phyloP scores from a whole-genome alignment of 1,140 invertebrate genomes.

The Danaus melanippus region DNA sequence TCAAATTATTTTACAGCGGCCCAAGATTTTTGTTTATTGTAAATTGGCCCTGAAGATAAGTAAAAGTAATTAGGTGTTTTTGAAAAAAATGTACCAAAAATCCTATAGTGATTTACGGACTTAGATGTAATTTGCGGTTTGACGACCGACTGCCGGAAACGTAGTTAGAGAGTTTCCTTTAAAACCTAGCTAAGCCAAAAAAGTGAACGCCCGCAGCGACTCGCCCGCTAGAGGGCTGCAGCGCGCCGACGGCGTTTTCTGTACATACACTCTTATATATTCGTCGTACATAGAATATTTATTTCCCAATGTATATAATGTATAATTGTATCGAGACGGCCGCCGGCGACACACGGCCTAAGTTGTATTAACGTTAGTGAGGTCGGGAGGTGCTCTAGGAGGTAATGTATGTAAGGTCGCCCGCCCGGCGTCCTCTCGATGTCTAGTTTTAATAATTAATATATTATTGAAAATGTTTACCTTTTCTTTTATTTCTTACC shows the following conservation, averaged over 20 bases:
- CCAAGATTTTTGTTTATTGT: no score
- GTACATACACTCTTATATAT: slow-evolving; percentile 61
- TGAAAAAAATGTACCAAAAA: no score
- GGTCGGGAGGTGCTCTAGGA: slow-evolving; percentile 18
- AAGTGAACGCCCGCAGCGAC: slow-evolving; percentile 38
- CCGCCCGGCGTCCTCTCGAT: slow-evolving; percentile 28
- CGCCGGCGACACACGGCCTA: not conserved
- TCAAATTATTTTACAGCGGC: no score
- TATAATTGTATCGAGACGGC: slow-evolving; percentile 40
- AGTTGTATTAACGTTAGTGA: slow-evolving; percentile 4
- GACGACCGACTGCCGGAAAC: slow-evolving; percentile 4
- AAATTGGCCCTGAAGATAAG: no score
- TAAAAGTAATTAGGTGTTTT: no score
- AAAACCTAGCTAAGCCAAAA: slow-evolving; percentile 60
- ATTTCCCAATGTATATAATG: slow-evolving; percentile 69
- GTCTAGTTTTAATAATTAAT: slow-evolving; percentile 43
- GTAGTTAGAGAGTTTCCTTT: not conserved
- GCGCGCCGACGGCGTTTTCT: slow-evolving; percentile 32
- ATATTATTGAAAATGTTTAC: slow-evolving; percentile 52
- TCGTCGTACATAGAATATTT: slow-evolving; percentile 61
- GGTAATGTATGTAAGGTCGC: slow-evolving; percentile 19
- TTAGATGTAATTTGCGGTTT: slow-evolving; percentile 5
- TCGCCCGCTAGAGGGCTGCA: slow-evolving; percentile 14
- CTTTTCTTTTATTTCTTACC: slow-evolving; percentile 54
- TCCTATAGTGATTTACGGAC: not conserved